Base-by-base conservation (phyloP, 2,113 vertebrate genomes). In the Choloepus hoffmanni region DNA sequence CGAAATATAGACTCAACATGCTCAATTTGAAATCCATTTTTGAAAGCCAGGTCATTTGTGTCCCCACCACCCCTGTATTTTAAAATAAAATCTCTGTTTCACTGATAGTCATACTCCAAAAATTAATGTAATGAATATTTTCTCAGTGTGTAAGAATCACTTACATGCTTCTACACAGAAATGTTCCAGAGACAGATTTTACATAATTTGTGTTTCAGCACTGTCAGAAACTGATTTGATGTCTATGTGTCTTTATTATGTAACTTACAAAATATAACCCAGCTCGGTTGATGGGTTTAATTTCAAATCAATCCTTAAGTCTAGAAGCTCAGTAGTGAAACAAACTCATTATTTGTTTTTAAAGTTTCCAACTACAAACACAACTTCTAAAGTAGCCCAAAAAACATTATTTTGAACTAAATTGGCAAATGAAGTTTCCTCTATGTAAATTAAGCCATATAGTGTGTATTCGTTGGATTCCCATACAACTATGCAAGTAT, bases 201-300 rank as follows among this genome's bases (percentile, higher is more conserved):
- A 76, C 13, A 36, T 23, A 89, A 84, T 76, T 90, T 78, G 89
- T 68, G 15, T 70, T 94, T 95, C 43, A 68, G 50, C 43, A 43
- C 26, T 33, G 91, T 96, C 73, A 90, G 36, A 94, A 96, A 90
- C 2, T 68, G 43, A 96, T 43, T 68, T 83, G 58, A 82, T 94
- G 14, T 6, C 58, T 78, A 24, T 78, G n/a, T 89, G 12, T 89
- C 36, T 84, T 30, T 70, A 55, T 40, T 77, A 55, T 18, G 2
- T 70, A 48, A 91, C 86, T 93, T 90, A 91, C 55, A 48, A 86
- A 81, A 86, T n/a, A 84, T 45, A 92, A 82, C 28, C 21, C 23
- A 82, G 89, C 19, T 74, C 73, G 13, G 36, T 45, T 85, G 45
- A 84, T 89, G 7, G 24, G 48, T 77, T 83, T 79, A 40, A 45